Base-by-base conservation (phyloP, 2,113 vertebrate genomes). In the Anarhynchus alexandrinus region DNA sequence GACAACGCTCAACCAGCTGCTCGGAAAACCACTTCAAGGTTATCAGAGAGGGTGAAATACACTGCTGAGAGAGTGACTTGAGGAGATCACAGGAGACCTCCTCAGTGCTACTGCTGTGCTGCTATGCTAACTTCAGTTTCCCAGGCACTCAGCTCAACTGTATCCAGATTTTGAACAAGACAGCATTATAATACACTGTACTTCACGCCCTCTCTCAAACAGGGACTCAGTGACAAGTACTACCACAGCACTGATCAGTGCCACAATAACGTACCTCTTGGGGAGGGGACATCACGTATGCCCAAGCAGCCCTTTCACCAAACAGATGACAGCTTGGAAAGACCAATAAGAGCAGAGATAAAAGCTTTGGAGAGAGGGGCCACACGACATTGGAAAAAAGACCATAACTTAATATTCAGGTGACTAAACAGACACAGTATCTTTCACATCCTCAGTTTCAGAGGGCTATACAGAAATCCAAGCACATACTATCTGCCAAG, bases 221-320 rank as follows among this genome's bases (percentile, higher is more conserved):
- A 30, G 66, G 12, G 64, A 51, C 2, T 25, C 32, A 32, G 70
- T 8, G 52, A 77, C 40, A 55, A 51, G 59, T 5, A 12, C 58
- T 29, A 16, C 4, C 36, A 26, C 30, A 26, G 69, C 69, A 4
- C 67, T 2, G 52, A 38, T 4, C 64, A 12, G 34, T 6, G 43
- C 51, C 55, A 42, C 57, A 23, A 4, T 4, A 47, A 30, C 2
- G 3, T 1, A 26, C 19, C 47, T 20, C 34, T 4, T 1, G 11
- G 36, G 17, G 18, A 73, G 18, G 82, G 26, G 18, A 52, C 5
- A 0, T 18, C 45, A 32, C 2, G 0, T 12, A 20, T 6, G 59
- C 29, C 47, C 58, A n/a, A 65, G 38, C 34, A 58, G 51, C 16
- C 19, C 71, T 58, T 47, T 21, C 43, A 49, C 32, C 59, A 9